Base-by-base conservation (phyloP, 2,113 vertebrate species). In the Caranx ignobilis region DNA sequence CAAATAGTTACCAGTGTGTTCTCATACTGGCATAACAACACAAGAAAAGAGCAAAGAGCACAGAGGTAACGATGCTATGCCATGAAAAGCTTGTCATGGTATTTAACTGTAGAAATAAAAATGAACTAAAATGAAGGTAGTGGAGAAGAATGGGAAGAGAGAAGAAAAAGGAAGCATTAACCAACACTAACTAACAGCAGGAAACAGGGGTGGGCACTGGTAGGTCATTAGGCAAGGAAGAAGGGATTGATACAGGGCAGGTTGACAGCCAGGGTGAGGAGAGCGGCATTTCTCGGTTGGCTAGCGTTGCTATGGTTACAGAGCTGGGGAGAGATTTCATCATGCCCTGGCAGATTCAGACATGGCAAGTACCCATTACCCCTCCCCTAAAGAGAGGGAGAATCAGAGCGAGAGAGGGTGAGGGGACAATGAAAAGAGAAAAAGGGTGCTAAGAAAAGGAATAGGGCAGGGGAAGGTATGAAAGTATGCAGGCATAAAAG, bases 241-340 rank as follows among this genome's bases (percentile, higher is more conserved):
- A 71, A 82, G 76, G 84, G 72, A 77, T 31, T 70, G 81, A 81
- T 79, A 68, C 83, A 86, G 79, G 85, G 79, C 4, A 91, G 81
- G 79, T 62, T 86, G 79, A 88, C 77, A 80, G 88, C 89, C 83
- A 81, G 88, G 88, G 89, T 90, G 84, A 80, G 88, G 84, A 87
- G 88, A 89, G 75, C 63, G 31, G 84, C 82, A 88, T 91, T 93
- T 93, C 93, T 93, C 85, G 90, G 92, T 89, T 94, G 92, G 87
- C 90, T 94, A 90, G 77, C 56, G 92, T 96, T 93, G 75, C 94
- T 91, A 95, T 96, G 93, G 95, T 85, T 92, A 96, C 94, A 87
- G 89, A 84, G 91, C 90, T 61, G 86, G 89, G 88, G 82, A 92
- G 87, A 82, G 87, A 94, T 93, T 92, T 96, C 94, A 94, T 95